Evolutionary conservation across 2,113 vertebrate genomes (phyloP).

Genomic region (Gallinago paraguaiae): DNA sequence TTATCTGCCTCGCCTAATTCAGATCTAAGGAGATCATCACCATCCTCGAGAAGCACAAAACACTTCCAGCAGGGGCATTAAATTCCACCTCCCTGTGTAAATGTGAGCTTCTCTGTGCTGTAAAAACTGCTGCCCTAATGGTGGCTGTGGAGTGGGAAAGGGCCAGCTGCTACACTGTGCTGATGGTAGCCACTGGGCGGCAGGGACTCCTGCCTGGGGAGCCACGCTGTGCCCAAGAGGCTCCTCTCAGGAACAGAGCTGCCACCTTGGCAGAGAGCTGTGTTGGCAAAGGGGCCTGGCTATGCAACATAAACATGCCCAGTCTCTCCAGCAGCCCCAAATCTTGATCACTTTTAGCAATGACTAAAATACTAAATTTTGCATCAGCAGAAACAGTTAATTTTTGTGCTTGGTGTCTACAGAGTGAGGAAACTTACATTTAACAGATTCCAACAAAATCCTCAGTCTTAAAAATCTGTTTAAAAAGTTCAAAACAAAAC

Average conservation of each 20-base stretch:
- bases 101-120: not conserved
- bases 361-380: not conserved
- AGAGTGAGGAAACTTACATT: rapidly evolving
- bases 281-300: not conserved
- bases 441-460: not conserved
- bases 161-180: not conserved
- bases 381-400: not conserved
- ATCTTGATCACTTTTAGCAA: not conserved
- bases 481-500: not conserved
- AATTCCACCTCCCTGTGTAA: not conserved
- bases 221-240: rapidly evolving
- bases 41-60: not conserved
- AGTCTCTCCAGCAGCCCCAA: rapidly evolving
- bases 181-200: not conserved
- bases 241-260: not conserved
- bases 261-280: not conserved
- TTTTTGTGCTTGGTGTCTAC: not conserved
- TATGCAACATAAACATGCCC: rapidly evolving
- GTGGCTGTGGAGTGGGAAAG: not conserved
- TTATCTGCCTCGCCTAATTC: not conserved
- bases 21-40: not conserved
- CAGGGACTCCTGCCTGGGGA: not conserved
- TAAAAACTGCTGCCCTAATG: not conserved
- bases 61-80: not conserved
- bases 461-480: not conserved